Percentiles rank a stretch among this genome's conserved stretches.
phyloP scores from a whole-genome alignment of 2,888 invertebrate species.

The Hymenopus coronatus region DNA sequence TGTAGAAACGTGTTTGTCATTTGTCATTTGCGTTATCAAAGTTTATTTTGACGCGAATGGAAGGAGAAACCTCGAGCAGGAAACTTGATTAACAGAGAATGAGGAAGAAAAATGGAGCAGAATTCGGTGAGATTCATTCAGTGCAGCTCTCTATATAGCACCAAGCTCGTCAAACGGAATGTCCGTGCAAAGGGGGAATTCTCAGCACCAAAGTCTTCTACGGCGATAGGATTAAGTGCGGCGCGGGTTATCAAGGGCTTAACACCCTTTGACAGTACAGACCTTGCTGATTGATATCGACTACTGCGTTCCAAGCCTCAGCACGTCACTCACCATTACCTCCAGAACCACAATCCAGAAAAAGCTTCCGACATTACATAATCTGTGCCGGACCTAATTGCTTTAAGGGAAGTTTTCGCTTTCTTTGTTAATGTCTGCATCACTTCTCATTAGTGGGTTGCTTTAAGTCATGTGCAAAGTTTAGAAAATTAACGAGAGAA shows the following conservation, averaged over 20 bases:
- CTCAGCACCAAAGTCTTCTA: not conserved
- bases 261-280: constrained; percentile 1
- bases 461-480: no score
- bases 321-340: not conserved
- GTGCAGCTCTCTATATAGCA: not conserved
- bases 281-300: not conserved
- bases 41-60: not conserved
- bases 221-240: not conserved
- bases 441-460: no score
- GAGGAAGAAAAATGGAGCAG: not conserved
- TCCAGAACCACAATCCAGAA: not conserved
- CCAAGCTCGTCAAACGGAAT: not conserved
- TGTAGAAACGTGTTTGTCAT: not conserved
- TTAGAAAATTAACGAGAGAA: no score
- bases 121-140: not conserved
- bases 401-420: not conserved
- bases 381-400: not conserved
- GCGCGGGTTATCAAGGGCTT: not conserved
- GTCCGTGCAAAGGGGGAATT: not conserved
- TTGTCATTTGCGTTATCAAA: not conserved
- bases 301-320: not conserved
- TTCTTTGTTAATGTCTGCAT: no score
- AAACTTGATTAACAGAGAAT: not conserved
- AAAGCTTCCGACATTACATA: not conserved
- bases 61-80: not conserved